A percentile compares a stretch with the other conserved stretches of the same genome.
Evolutionary conservation across 2,888 invertebrate genomes (phyloP).

Genomic region (Ormyrus nitidulus): DNA sequence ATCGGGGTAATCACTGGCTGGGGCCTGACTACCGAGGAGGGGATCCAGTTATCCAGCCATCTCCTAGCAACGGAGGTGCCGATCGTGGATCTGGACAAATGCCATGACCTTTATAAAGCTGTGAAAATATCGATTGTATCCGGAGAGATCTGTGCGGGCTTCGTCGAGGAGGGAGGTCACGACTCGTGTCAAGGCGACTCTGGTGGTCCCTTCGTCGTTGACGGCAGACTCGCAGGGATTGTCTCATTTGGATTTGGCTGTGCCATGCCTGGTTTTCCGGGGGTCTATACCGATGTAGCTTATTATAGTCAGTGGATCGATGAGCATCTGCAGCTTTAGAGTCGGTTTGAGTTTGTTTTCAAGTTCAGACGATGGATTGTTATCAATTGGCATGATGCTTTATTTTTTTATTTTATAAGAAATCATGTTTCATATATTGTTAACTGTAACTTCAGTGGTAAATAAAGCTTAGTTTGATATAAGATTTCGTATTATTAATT

Average conservation of each 20-base stretch:
- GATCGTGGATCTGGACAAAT: neutral
- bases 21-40: neutral
- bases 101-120: neutral
- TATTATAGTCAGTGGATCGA: constrained; percentile 74
- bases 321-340: neutral
- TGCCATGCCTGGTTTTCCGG: constrained; percentile 74
- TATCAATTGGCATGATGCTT: no score
- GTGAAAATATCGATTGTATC: neutral
- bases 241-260: constrained; percentile 77
- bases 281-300: constrained; percentile 76
- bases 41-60: neutral
- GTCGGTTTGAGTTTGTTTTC: no score
- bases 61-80: neutral
- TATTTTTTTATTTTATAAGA: no score
- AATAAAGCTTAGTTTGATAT: no score
- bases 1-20: neutral
- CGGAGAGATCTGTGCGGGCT: constrained; percentile 3
- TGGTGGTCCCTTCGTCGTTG: constrained; percentile 64
- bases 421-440: no score
- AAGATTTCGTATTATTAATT: no score
- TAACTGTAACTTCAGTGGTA: no score
- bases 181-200: constrained; percentile 68
- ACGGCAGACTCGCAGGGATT: constrained; percentile 62
- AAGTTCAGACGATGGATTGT: no score
- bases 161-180: neutral